Evolutionary conservation across 92 coral and sea anemone genomes (phyloP), one percentile per base, ranked within the genome.

Genomic region (Porites rus): DNA sequence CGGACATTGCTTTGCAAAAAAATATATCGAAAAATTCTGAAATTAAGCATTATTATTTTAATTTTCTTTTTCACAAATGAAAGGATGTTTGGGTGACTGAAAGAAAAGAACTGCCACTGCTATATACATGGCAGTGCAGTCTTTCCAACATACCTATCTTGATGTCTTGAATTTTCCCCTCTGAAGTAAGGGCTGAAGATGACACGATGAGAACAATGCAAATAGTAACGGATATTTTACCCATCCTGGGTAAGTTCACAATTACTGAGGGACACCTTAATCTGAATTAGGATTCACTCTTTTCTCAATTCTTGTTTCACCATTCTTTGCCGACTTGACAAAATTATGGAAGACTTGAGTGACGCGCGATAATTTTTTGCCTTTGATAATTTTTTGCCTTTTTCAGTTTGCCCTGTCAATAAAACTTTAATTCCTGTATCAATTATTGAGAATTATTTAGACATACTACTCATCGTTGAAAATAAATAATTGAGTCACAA

Each of bases 371-470:
- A 78, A 12, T 19, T 50, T 78, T 78, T 77, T 7, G 54, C 73
- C 19, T 46, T 78, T 46, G 38, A 43, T n/a, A 78, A 12, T 19
- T 50, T 78, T 78, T 77, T 7, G 54, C 73, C 19, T 46, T 78
- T 46, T 16, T 53, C 66, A 38, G 76, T 68, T 59, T 51, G 53
- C 67, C 54, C 64, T 7, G 22, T 69, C 67, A 69, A 74, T 74
- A 53, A 74, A 81, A 81, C 25, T 81, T 81, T 81, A 63, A 74
- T 62, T 46, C 11, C 65, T 43, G 3, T 80, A 83, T 83, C 64
- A 83, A 83, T 83, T 72, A 83, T 83, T 74, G 80, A 83, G 65
- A 24, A 62, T 18, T 63, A 20, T 73, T 43, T 83, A 80, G 61
- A 61, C 59, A 63, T 73, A 9, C 73, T 21, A 22, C 65, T 72